Base-by-base conservation (phyloP, 2,113 vertebrate species). In the Seriola aureovittata region DNA sequence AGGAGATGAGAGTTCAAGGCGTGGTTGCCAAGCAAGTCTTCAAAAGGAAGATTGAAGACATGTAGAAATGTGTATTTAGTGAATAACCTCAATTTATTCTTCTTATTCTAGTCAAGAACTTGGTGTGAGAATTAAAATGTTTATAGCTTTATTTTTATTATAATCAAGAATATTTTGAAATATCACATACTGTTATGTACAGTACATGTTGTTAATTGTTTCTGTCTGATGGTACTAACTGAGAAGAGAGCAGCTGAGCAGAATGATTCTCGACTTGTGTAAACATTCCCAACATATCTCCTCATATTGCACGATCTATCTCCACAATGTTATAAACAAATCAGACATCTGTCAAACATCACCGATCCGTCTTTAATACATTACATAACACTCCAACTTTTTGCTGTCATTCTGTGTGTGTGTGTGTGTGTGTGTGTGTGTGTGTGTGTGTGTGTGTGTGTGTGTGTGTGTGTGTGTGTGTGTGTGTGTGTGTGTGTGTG, bases 11-110 rank as follows among this genome's bases (percentile, higher is more conserved):
- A 4, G 97, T 95, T 2, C 88, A 95, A 88, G 95, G 93, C 0
- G 94, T 96, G 0, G 92, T 96, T 50, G 97, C 97, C 29, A 93
- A 96, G 88, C 97, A 98, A 90, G 95, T 98, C 81, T 99, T 98
- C 95, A 96, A 96, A 99, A 96, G 82, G 95, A 95, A 63, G 93
- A 95, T 17, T 97, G 75, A 94, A 86, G 75, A 32, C 3, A 36
- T 44, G 29, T 4, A 17, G 17, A 73, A 42, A 64, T 25, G 6
- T 5, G 44, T 69, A n/a, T 65, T 34, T 8, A 48, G 46, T 38
- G 3, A 71, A 71, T 25, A 75, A 68, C 10, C 4, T 25, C 17
- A 52, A 10, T 55, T 71, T 58, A 71, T 72, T 81, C 70, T 29
- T 29, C 29, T 29, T 29, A 29, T 29, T 29, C 2, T 71, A 70